Percentiles rank a stretch among this genome's conserved stretches.
These are phyloP conservation scores for Pseudochirops corinnae DNA, from an alignment of 2,797 vertebrate species.

Conservation along the genomic window DNA sequence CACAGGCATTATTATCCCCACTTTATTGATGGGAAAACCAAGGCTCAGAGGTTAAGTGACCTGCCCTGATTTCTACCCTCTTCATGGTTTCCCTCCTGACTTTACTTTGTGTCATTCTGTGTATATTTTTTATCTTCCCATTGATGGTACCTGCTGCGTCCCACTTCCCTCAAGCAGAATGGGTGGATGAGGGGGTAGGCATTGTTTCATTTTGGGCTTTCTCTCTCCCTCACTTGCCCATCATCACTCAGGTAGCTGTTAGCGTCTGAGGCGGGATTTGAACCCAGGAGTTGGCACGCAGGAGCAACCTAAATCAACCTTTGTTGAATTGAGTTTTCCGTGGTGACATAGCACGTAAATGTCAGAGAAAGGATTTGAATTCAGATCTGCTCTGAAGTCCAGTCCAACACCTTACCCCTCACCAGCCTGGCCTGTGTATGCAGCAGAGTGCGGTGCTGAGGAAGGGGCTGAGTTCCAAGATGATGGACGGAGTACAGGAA, in stretches of 20 bases:
- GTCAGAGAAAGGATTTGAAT: neutral
- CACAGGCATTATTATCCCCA: neutral
- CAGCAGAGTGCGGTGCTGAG: neutral
- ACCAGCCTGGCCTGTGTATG: neutral
- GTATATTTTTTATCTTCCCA: neutral
- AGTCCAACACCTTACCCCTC: neutral
- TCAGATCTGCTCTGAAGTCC: neutral
- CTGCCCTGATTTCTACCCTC: neutral
- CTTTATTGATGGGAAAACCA: neutral
- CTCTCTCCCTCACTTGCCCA: neutral
- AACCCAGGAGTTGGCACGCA: neutral
- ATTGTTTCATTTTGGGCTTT: neutral
- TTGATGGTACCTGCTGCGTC: neutral
- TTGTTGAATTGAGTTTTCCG: neutral
- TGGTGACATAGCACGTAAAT: neutral
- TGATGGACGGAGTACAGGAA: neutral
- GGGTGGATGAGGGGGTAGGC: neutral
- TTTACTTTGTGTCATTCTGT: neutral
- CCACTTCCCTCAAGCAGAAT: neutral
- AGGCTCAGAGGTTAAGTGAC: neutral
- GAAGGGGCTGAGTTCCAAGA: neutral
- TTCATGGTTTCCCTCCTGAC: neutral
- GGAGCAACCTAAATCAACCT: neutral
- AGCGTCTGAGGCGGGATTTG: neutral
- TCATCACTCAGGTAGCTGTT: neutral